Conservation (phyloP, 30 jellyfish, hydroid and myxozoan species). For the Hydractinia echinata region DNA sequence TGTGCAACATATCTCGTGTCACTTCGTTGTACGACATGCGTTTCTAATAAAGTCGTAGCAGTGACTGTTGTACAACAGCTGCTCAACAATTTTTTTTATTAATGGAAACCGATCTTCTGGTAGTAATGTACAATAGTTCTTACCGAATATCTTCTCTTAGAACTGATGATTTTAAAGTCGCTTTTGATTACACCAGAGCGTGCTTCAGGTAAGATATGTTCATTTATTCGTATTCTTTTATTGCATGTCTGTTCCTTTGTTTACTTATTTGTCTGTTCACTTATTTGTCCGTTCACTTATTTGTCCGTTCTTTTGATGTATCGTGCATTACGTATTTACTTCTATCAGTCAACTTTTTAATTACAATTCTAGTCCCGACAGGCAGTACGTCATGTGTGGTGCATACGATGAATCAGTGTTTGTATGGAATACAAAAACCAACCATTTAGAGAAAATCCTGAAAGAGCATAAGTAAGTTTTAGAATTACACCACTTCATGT, state of each 20-base stretch:
- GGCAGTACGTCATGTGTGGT: constrained; percentile 85
- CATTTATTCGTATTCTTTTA: background rate
- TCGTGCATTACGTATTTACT: too few relatives aligned
- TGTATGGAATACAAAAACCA: constrained; percentile 72
- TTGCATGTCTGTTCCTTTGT: background rate
- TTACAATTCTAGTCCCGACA: constrained; percentile 87
- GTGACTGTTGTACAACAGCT: too few relatives aligned
- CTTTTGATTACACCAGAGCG: constrained; percentile 93
- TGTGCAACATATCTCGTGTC: too few relatives aligned
- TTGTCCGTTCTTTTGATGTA: too few relatives aligned
- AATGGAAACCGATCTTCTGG: too few relatives aligned
- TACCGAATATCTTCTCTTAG: too few relatives aligned
- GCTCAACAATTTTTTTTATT: too few relatives aligned
- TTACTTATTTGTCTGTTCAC: background rate
- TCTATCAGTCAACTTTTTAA: too few relatives aligned
- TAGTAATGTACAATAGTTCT: too few relatives aligned
- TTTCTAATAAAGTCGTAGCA: too few relatives aligned
- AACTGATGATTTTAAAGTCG: constrained; percentile 82
- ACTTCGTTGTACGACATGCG: too few relatives aligned
- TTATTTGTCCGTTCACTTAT: background rate
- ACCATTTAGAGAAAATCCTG: constrained; percentile 61
- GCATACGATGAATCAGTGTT: constrained; percentile 80
- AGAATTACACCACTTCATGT: too few relatives aligned
- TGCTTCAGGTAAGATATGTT: constrained; percentile 64
- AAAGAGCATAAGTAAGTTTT: constrained; percentile 85